Evolutionary conservation across 2,888 invertebrate species (phyloP).

Genomic region (Dolomedes plantarius): DNA sequence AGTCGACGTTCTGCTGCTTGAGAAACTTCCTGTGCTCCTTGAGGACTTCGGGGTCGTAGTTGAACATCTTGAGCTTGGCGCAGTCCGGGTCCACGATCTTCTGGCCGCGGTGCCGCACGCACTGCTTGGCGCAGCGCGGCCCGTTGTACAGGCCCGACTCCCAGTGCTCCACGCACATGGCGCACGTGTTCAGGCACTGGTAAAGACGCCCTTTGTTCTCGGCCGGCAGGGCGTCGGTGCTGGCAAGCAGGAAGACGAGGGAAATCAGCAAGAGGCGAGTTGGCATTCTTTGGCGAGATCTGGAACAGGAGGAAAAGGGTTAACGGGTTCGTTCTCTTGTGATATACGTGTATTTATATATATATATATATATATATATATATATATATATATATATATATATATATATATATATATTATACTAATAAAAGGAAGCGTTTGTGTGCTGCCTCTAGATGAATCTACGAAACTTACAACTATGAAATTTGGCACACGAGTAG

Average conservation of each 20-base stretch:
- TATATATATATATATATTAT: too few relatives aligned
- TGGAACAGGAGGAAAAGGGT: too few relatives aligned
- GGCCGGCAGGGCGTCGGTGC: background rate
- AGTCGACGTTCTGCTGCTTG: slow-evolving; percentile 40
- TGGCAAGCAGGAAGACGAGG: background rate
- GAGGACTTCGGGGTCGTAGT: slow-evolving; percentile 62
- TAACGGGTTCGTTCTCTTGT: too few relatives aligned
- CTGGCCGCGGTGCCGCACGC: slow-evolving; percentile 72
- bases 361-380: too few relatives aligned
- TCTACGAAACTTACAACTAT: too few relatives aligned
- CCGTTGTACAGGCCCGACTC: slow-evolving; percentile 74
- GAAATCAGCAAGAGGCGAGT: too few relatives aligned
- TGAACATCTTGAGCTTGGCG: slow-evolving; percentile 73
- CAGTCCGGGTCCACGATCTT: slow-evolving; percentile 73
- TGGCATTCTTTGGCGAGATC: too few relatives aligned
- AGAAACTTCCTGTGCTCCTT: slow-evolving; percentile 55
- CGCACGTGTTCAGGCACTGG: slow-evolving; percentile 73
- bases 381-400: too few relatives aligned
- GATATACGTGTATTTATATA: too few relatives aligned
- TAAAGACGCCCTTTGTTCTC: slow-evolving; percentile 61
- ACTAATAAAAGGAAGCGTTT: too few relatives aligned
- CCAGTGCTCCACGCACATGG: slow-evolving; percentile 74
- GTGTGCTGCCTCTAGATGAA: too few relatives aligned
- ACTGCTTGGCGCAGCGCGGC: slow-evolving; percentile 73
- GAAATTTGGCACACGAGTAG: too few relatives aligned